phyloP scores from a whole-genome alignment of 2,888 invertebrate genomes.

The Diarsia rubi region DNA sequence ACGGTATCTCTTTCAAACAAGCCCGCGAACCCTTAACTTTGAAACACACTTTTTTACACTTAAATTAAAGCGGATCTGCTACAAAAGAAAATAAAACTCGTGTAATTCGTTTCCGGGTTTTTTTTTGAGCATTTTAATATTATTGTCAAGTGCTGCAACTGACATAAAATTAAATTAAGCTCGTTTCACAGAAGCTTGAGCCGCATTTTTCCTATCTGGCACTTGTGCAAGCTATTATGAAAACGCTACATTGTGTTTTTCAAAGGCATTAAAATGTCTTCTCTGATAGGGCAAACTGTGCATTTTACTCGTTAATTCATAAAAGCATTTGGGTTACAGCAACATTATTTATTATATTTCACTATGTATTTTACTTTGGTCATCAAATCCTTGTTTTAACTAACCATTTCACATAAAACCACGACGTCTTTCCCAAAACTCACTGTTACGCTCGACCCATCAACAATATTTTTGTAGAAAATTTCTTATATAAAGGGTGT shows the following conservation, averaged over 20 bases:
- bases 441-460: not conserved
- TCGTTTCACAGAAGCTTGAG: conserved; percentile 34
- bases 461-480: not conserved
- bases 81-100: not conserved
- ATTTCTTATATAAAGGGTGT: no score
- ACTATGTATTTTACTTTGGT: not conserved
- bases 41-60: not conserved
- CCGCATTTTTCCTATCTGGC: conserved; percentile 42
- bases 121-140: conserved; percentile 16
- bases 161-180: conserved; percentile 32
- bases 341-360: not conserved
- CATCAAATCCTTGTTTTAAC: not conserved
- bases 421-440: not conserved
- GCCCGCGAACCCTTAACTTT: not conserved
- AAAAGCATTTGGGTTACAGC: not conserved
- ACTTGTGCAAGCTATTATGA: conserved; percentile 20
- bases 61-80: not conserved
- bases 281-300: not conserved
- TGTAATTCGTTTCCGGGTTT: not conserved
- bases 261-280: not conserved
- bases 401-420: not conserved
- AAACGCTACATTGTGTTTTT: conserved; percentile 31
- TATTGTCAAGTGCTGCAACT: conserved; percentile 14
- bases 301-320: no score
- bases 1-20: no score